Percentiles rank a stretch among this genome's conserved stretches.
Evolutionary conservation across 2,888 invertebrate genomes (phyloP).

Genomic region (Ophion costatus): DNA sequence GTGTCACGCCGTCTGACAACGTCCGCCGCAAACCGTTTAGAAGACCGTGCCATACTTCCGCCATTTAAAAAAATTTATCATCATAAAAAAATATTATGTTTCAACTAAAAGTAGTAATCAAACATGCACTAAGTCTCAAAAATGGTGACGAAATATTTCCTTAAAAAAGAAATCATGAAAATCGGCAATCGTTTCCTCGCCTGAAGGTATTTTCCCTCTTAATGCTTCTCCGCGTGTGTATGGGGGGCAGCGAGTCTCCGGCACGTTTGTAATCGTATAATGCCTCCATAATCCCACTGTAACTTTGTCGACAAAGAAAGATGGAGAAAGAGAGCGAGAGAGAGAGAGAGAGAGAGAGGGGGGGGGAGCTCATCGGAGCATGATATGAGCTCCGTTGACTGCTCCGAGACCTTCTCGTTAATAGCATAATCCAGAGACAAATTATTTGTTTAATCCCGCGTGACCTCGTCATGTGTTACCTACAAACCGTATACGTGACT

Average conservation of each 20-base stretch:
- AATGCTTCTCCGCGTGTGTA: constrained; percentile 4
- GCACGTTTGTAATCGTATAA: constrained; percentile 38
- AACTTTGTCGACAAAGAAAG: constrained; percentile 17
- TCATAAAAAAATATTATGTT: no score
- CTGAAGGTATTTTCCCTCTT: no score
- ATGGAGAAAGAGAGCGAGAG: not conserved
- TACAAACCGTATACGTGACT: constrained; percentile 32
- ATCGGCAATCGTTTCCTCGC: no score
- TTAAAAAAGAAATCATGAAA: no score
- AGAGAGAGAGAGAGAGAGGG: not conserved
- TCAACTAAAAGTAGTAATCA: not conserved
- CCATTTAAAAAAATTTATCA: no score
- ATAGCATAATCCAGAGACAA: constrained; percentile 54
- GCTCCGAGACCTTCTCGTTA: constrained; percentile 49
- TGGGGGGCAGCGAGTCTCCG: constrained; percentile 14
- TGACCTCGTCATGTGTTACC: constrained; percentile 30
- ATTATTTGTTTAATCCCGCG: constrained; percentile 60
- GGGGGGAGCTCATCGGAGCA: constrained; percentile 11
- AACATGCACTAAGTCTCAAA: no score
- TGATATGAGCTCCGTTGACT: constrained; percentile 19
- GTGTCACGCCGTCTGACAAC: no score
- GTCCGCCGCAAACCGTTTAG: no score
- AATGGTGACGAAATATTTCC: no score
- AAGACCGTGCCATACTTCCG: no score
- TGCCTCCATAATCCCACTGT: constrained; percentile 27